These are phyloP conservation scores for Parauchenoglanis punctatus DNA, from an alignment of 2,797 vertebrate species.

Conservation along the genomic window DNA sequence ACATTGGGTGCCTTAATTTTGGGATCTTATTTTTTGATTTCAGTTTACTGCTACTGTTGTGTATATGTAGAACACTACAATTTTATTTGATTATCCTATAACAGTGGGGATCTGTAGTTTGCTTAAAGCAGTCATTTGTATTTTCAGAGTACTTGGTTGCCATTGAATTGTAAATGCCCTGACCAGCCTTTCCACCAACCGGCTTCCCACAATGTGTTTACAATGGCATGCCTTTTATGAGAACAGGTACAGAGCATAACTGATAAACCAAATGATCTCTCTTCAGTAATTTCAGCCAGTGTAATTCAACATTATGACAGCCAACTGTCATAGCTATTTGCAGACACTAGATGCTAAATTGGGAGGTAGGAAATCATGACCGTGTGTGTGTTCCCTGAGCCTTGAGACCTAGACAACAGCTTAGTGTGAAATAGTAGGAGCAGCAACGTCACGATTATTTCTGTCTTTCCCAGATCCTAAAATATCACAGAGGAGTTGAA, in stretches of 20 bases:
- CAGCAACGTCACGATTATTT: constrained; percentile 43
- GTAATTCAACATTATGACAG: constrained; percentile 67
- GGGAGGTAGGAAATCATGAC: constrained; percentile 37
- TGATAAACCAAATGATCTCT: constrained; percentile 18
- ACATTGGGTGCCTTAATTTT: neutral
- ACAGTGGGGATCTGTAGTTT: neutral
- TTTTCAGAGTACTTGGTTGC: neutral
- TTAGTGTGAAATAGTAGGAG: neutral
- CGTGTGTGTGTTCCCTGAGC: neutral
- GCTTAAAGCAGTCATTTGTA: neutral
- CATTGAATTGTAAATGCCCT: neutral
- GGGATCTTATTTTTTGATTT: neutral
- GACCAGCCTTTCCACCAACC: neutral
- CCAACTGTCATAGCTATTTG: constrained; percentile 54
- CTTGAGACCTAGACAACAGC: neutral
- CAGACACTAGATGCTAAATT: constrained; percentile 44
- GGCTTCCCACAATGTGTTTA: neutral
- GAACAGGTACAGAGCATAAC: neutral
- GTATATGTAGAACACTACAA: neutral
- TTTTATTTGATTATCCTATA: neutral
- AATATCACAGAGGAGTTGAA: constrained; percentile 48
- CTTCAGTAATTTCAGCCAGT: constrained; percentile 63
- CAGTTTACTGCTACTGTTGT: too few relatives aligned
- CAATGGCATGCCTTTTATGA: neutral
- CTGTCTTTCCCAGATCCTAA: constrained; percentile 33